These are phyloP conservation scores for Aphaenogaster rudis DNA, from an alignment of 1,140 invertebrate species.

Conservation along the genomic window DNA sequence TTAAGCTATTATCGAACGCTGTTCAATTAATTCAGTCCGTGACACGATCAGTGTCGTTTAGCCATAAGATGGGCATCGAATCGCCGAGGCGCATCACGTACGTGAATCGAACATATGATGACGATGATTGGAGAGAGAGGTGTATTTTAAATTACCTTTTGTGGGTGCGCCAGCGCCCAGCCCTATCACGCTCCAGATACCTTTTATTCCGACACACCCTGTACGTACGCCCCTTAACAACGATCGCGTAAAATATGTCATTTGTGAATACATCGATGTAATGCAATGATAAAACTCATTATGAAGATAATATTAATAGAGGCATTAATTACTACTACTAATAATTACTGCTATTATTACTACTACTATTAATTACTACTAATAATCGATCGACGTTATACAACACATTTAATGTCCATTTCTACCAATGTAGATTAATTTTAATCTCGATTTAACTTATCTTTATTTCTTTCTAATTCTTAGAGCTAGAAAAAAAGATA, in stretches of 20 bases:
- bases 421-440: no score
- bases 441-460: no score
- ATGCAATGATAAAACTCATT: no score
- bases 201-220: constrained; percentile 74
- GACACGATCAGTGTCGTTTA: constrained; percentile 1
- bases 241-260: constrained; percentile 7
- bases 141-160: constrained; percentile 51
- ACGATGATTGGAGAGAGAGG: constrained; percentile 4
- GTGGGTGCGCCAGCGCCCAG: constrained; percentile 75
- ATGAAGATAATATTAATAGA: not conserved
- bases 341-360: no score
- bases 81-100: not conserved
- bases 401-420: not conserved
- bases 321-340: not conserved
- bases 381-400: not conserved
- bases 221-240: constrained; percentile 29
- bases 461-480: no score
- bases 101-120: constrained; percentile 29
- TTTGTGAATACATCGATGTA: not conserved
- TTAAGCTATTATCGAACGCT: constrained; percentile 9
- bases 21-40: constrained; percentile 48
- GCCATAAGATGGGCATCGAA: not conserved
- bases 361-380: not conserved
- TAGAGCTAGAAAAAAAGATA: no score
- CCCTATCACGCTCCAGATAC: constrained; percentile 78